Evolutionary conservation across 2,888 invertebrate species (phyloP), one percentile per base, ranked within the genome.

Genomic region (Philaethria dido): DNA sequence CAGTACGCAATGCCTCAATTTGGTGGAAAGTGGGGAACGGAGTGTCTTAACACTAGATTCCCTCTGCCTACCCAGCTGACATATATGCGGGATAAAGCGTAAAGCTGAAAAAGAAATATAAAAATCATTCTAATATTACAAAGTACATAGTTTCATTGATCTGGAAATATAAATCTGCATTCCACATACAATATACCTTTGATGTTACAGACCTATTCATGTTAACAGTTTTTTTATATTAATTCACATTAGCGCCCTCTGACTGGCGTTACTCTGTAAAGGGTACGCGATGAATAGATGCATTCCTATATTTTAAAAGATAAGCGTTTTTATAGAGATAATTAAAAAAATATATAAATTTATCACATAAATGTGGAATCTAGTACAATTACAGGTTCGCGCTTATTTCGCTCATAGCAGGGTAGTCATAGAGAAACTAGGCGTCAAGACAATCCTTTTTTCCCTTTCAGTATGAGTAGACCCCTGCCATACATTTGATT

Each of bases 201-300:
- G 63, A 64, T 54, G 54, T 54, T 45, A 47, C 59, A 52, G 11
- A 16, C 1, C 9, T 29, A 57, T 57, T 67, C 60, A 64, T 42
- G 62, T 50, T 64, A 62, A 70, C 11, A 57, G 71, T 66, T 66
- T 68, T 71, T 67, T 67, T 64, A 57, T 55, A 59, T 71, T 68
- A 68, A 66, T 68, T 66, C 50, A 70, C 68, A 68, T 72, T 64
- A 68, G 65, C 64, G 66, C 66, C 62, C 65, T 68, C 66, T 59
- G 70, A 50, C 59, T 55, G 63, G 64, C 20, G 22, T 36, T 68
- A 64, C 66, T 70, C 55, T 69, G 63, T 66, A 55, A 66, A 62
- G 55, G 47, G 45, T 64, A 25, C 62, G 47, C 64, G 71, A 71
- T 72, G 72, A 72, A 69, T 71, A 68, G 62, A 69, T 69, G 59